phyloP scores from a whole-genome alignment of 2,888 invertebrate species.

The Ferdinandea cuprea region DNA sequence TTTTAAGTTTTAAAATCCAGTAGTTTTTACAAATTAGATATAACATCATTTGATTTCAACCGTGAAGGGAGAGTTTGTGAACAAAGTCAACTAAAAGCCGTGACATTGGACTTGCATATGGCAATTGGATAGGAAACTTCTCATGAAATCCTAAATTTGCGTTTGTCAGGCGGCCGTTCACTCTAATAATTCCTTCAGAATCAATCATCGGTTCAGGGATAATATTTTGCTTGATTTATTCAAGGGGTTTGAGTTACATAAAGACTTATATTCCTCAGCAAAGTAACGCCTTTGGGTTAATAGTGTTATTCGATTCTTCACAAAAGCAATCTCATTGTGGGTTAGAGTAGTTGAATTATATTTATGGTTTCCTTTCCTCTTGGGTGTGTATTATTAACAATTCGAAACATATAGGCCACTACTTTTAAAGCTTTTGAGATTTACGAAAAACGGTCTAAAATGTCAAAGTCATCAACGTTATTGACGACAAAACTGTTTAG shows the following conservation, averaged over 20 bases:
- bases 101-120: too few species aligned
- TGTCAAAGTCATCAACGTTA: too few species aligned
- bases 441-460: background rate
- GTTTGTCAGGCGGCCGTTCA: too few species aligned
- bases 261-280: background rate
- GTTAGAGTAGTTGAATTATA: too few species aligned
- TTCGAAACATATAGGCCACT: constrained; percentile 7
- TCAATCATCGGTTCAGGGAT: too few species aligned
- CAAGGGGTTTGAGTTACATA: background rate
- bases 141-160: constrained; percentile 10
- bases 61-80: constrained; percentile 7
- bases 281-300: constrained; percentile 19
- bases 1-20: too few species aligned
- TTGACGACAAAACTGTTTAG: too few species aligned
- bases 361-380: background rate
- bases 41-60: constrained; percentile 28
- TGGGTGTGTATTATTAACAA: background rate
- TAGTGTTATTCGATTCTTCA: background rate
- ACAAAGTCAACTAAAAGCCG: background rate
- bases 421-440: background rate
- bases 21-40: constrained; percentile 7
- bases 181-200: too few species aligned
- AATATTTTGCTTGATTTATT: too few species aligned
- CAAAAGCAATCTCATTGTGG: too few species aligned
- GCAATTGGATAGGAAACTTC: constrained; percentile 13